These are phyloP conservation scores for Distichodus sexfasciatus DNA, from an alignment of 2,797 vertebrate genomes.

Conservation along the genomic window DNA sequence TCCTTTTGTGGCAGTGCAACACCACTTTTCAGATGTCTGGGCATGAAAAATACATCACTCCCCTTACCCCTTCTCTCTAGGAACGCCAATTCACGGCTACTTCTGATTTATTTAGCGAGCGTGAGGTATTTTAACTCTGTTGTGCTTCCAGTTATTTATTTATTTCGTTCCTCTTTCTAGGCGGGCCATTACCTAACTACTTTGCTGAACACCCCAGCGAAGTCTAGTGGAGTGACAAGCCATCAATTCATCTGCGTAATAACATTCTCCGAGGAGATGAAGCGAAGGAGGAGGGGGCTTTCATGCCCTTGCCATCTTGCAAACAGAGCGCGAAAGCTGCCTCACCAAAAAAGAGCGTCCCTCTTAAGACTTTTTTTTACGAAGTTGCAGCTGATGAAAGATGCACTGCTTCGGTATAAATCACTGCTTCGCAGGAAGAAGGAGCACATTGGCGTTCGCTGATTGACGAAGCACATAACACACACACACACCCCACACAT, in stretches of 20 bases:
- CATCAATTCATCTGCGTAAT: conserved; percentile 72
- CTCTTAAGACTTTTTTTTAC: conserved; percentile 65
- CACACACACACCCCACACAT: not conserved
- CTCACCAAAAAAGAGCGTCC: conserved; percentile 40
- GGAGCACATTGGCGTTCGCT: conserved; percentile 66
- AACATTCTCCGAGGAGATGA: conserved; percentile 55
- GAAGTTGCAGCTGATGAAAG: conserved; percentile 74
- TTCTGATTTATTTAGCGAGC: conserved; percentile 69
- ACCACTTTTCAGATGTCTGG: conserved; percentile 65
- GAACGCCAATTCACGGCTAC: conserved; percentile 64
- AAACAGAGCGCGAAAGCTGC: conserved; percentile 24
- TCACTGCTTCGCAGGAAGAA: conserved; percentile 62
- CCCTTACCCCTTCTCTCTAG: conserved; percentile 62
- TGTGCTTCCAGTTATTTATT: conserved; percentile 33
- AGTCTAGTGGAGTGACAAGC: conserved; percentile 72
- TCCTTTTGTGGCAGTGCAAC: conserved; percentile 51
- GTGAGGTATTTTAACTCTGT: conserved; percentile 48
- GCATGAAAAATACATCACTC: conserved; percentile 72
- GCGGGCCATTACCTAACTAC: conserved; percentile 61
- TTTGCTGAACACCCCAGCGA: conserved; percentile 51
- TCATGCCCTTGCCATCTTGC: conserved; percentile 27
- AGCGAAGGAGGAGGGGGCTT: conserved; percentile 21
- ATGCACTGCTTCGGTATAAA: conserved; percentile 67
- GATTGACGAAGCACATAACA: conserved; percentile 47
- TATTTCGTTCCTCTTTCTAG: conserved; percentile 26